Evolutionary conservation across 1,140 invertebrate genomes (phyloP), one percentile per base, ranked within the genome.

Genomic region (Ceratina japonica): DNA sequence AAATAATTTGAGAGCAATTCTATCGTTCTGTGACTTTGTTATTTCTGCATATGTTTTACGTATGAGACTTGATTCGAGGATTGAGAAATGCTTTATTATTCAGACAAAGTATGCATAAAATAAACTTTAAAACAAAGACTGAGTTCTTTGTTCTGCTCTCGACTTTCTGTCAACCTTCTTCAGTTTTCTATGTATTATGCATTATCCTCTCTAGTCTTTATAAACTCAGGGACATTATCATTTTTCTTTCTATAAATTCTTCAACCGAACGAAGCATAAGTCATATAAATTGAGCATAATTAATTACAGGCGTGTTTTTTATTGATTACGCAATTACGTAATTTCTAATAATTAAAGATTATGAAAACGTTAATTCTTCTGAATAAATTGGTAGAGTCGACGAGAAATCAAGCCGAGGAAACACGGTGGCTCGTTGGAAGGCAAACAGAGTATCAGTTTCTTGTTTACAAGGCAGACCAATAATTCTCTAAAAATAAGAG

Each of bases 401-500:
- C 10, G 8, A 13, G 4, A 22, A 59, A n/a, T 58, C 20, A 4
- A 59, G 58, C 15, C 0, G 2, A 27, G 61, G 4, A 7, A 62
- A 18, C 61, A 56, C 16, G 54, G 54, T 56, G 54, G n/a, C n/a
- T 69, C 66, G 12, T 10, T 18, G 52, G 5, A 15, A 44, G 31
- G 59, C 22, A 72, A 61, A 72, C 58, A 52, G 22, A 63, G 71
- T 73, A 62, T 73, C 59, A 31, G 59, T 62, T 62, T 73, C 71
- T 62, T 73, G 71, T 73, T 73, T 73, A 73, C 71, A 63, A 52
- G 22, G 58, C 59, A 44, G 18, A 73, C 37, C 58, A 73, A 63
- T 73, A 63, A 63, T 73, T 73, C 44, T 62, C 71, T 73, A 73
- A 73, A 73, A 73, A 73, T 73, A 73, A 73, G 22, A 73, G 22